These are phyloP conservation scores for Macrotus californicus DNA, from an alignment of 2,113 vertebrate species.

Conservation along the genomic window DNA sequence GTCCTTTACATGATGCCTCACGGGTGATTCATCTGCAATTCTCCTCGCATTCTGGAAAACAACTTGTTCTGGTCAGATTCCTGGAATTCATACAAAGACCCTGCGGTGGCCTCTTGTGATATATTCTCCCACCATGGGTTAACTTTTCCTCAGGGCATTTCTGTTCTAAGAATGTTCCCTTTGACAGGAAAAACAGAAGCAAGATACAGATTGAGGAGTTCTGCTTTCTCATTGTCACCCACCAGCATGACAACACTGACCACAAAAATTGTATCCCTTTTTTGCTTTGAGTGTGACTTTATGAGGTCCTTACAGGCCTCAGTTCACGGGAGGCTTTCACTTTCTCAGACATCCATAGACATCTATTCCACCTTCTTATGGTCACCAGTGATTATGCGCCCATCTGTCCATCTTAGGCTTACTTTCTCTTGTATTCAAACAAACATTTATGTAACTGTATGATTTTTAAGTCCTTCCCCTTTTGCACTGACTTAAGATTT, in stretches of 20 bases:
- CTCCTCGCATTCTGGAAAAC: neutral
- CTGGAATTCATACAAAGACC: neutral
- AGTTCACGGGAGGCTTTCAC: conserved; percentile 9
- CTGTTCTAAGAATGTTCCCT: conserved; percentile 33
- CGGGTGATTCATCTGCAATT: neutral
- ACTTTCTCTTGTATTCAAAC: neutral
- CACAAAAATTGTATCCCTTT: conserved; percentile 16
- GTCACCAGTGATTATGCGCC: neutral
- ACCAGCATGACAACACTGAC: conserved; percentile 50
- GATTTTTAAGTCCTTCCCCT: neutral
- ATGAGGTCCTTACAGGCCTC: neutral
- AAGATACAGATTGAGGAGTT: conserved; percentile 38
- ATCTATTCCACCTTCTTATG: neutral
- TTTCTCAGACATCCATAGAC: conserved; percentile 27
- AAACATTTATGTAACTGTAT: neutral
- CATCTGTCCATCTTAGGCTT: neutral
- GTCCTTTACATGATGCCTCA: neutral
- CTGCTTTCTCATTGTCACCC: conserved; percentile 58
- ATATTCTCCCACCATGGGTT: neutral
- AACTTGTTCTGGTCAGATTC: neutral
- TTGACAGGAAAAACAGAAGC: conserved; percentile 58
- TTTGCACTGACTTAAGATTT: neutral
- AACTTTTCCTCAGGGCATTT: neutral
- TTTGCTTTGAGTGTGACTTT: conserved; percentile 50
- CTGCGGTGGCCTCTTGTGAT: neutral